phyloP scores from a whole-genome alignment of 2,797 vertebrate genomes.

The Morus bassanus region DNA sequence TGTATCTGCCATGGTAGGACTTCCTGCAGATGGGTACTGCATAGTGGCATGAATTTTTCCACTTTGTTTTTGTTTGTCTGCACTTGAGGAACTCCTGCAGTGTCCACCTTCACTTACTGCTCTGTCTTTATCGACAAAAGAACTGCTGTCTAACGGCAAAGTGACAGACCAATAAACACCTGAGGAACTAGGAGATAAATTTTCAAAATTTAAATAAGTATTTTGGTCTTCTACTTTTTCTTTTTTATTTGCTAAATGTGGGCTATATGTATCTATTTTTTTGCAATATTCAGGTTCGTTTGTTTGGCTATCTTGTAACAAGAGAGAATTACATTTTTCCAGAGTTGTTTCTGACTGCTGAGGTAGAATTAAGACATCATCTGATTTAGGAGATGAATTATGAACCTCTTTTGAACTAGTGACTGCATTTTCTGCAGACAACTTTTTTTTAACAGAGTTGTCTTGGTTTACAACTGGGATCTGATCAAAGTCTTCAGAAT shows the following conservation, averaged over 20 bases:
- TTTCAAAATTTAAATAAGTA: slow-evolving; percentile 4
- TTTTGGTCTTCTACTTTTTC: background rate
- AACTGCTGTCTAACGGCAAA: background rate
- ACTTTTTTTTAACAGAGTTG: background rate
- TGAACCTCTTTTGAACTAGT: background rate
- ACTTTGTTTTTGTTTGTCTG: background rate
- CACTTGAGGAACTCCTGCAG: background rate
- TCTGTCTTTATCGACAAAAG: background rate
- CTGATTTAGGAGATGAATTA: background rate
- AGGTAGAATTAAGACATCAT: background rate
- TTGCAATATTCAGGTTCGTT: background rate
- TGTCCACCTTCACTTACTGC: background rate
- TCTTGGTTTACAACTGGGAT: slow-evolving; percentile 37
- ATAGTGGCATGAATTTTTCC: background rate
- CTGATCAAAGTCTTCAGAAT: slow-evolving; percentile 59
- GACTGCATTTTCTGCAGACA: background rate
- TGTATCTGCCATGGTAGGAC: background rate
- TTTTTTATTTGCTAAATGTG: background rate
- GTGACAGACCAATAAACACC: background rate
- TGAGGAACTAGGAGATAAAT: background rate
- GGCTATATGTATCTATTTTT: background rate
- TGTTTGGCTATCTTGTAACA: background rate
- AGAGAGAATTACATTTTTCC: background rate
- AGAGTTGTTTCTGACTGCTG: background rate
- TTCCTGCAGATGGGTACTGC: background rate